A percentile compares a stretch with the other conserved stretches of the same genome.
Conservation (phyloP, 30 jellyfish, hydroid and myxozoan genomes). For the Aurelia aurita region DNA sequence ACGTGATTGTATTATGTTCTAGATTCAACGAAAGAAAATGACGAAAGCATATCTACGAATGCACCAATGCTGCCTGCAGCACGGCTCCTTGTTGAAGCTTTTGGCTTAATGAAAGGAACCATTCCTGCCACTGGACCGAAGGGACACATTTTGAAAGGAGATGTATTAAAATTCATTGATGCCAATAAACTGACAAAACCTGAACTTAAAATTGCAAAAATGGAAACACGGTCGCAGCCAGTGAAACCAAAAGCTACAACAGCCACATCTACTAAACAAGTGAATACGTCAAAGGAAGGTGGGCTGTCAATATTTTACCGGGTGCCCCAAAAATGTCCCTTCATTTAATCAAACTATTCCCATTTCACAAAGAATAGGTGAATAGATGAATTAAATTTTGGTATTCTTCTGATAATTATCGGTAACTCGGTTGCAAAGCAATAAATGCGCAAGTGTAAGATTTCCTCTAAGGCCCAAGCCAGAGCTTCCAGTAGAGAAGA, state of each 20-base stretch:
- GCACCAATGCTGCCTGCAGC: slow-evolving; percentile 81
- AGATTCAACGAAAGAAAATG: too few relatives aligned
- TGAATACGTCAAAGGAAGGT: background rate
- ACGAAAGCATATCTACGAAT: background rate
- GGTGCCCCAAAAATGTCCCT: background rate
- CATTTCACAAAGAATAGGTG: too few relatives aligned
- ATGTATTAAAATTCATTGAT: slow-evolving; percentile 68
- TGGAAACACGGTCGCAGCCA: background rate
- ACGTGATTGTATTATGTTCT: background rate
- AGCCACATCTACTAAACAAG: background rate
- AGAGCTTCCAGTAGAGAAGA: too few relatives aligned
- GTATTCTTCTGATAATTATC: too few relatives aligned
- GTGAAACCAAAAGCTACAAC: background rate
- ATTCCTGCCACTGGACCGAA: slow-evolving; percentile 86
- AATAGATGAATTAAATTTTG: too few relatives aligned
- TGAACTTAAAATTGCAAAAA: background rate
- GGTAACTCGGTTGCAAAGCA: too few relatives aligned
- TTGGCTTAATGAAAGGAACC: slow-evolving; percentile 27
- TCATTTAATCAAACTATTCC: background rate
- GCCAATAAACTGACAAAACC: slow-evolving; percentile 53
- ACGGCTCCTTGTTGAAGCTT: slow-evolving; percentile 73
- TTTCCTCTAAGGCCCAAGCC: too few relatives aligned
- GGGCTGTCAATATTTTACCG: background rate
- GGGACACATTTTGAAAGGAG: slow-evolving; percentile 90
- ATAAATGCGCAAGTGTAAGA: too few relatives aligned